These are phyloP conservation scores for Coenobita brevimanus DNA, from an alignment of 1,140 invertebrate genomes.

Conservation along the genomic window DNA sequence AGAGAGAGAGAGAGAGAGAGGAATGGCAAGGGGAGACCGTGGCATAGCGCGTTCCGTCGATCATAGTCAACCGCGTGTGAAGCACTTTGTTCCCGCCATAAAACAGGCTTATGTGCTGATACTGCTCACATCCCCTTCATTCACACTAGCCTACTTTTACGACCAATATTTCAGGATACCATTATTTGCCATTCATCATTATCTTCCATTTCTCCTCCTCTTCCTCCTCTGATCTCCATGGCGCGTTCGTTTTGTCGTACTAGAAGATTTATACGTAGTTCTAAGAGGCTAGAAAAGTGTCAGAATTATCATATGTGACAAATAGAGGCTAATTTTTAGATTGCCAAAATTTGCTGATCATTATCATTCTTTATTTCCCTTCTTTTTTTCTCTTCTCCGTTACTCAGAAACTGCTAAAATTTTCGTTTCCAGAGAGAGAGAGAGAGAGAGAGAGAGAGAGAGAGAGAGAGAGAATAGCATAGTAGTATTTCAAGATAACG, in stretches of 20 bases:
- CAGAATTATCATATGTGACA: not conserved
- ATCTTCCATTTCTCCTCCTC: not conserved
- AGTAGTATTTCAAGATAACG: not conserved
- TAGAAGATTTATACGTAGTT: too few species aligned
- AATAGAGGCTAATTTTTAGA: not conserved
- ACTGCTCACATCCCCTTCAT: too few species aligned
- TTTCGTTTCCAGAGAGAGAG: not conserved
- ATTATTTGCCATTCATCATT: too few species aligned
- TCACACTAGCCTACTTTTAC: too few species aligned
- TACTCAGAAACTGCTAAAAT: too few species aligned
- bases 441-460: slow-evolving; percentile 11
- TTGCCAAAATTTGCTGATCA: not conserved
- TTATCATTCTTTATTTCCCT: not conserved
- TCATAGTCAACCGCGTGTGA: not conserved
- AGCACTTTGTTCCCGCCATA: too few species aligned
- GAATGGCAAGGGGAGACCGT: too few species aligned
- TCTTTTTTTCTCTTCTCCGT: too few species aligned
- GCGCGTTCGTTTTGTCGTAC: not conserved
- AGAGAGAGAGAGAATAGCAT: not conserved
- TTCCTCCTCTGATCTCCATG: not conserved
- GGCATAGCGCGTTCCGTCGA: too few species aligned
- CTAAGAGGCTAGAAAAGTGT: not conserved
- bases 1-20: too few species aligned
- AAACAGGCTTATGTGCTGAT: too few species aligned
- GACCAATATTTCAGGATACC: too few species aligned